Conservation (phyloP, 2,888 invertebrate genomes). For the Bombylius major region DNA sequence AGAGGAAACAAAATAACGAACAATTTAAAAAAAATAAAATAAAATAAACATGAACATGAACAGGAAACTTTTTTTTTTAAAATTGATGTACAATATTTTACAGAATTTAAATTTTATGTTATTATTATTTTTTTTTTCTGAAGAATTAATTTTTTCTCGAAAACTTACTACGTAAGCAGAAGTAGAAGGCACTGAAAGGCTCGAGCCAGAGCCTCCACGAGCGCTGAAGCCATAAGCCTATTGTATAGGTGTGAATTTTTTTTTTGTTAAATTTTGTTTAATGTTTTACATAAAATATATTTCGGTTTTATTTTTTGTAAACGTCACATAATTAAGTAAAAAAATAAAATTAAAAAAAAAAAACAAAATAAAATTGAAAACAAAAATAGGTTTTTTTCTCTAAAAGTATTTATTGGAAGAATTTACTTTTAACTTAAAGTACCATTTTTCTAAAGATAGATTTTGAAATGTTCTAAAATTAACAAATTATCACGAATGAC, state of each 20-base stretch:
- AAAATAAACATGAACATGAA: too few relatives aligned
- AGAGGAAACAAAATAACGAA: too few relatives aligned
- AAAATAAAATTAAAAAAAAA: too few relatives aligned
- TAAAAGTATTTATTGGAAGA: not conserved
- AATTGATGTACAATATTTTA: too few relatives aligned
- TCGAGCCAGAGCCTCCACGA: constrained; percentile 63
- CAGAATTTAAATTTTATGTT: not conserved
- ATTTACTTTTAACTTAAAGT: not conserved
- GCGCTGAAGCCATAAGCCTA: constrained; percentile 53
- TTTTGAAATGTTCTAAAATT: too few relatives aligned
- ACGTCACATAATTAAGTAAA: too few relatives aligned
- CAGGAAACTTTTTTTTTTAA: too few relatives aligned
- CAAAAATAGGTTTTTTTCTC: not conserved
- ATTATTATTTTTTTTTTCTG: not conserved
- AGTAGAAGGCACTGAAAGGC: constrained; percentile 70
- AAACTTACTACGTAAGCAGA: constrained; percentile 56
- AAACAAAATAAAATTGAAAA: not conserved
- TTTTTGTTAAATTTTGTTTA: too few relatives aligned
- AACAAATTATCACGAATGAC: too few relatives aligned
- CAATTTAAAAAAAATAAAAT: too few relatives aligned
- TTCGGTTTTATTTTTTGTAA: too few relatives aligned
- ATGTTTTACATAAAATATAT: not conserved
- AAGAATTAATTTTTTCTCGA: not conserved
- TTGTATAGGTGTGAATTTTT: not conserved
- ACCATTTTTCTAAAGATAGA: too few relatives aligned